Conservation (phyloP, 2,113 vertebrate genomes). For the Formicarius rufipectus region DNA sequence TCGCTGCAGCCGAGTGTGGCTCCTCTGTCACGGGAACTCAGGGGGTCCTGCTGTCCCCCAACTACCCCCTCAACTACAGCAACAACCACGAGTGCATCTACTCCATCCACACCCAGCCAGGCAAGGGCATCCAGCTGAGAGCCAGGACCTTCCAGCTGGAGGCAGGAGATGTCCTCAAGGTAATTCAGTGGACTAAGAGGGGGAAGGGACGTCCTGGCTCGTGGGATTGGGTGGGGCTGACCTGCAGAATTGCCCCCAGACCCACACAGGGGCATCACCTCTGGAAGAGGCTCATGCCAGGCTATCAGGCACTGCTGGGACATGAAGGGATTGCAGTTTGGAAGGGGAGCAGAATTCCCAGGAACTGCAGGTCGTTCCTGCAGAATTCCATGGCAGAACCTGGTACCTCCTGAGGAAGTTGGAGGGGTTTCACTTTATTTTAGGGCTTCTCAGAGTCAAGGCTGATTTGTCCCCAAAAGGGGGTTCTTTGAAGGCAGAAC, state of each 20-base stretch:
- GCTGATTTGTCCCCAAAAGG: background rate
- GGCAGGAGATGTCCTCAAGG: slow-evolving; percentile 91
- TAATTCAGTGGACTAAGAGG: slow-evolving; percentile 49
- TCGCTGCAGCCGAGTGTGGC: slow-evolving; percentile 90
- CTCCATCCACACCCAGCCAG: slow-evolving; percentile 96
- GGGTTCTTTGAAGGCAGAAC: background rate
- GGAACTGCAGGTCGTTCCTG: slow-evolving; percentile 7
- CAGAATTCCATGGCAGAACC: too few relatives aligned
- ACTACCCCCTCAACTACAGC: slow-evolving; percentile 94
- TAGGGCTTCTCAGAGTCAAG: background rate
- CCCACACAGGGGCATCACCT: background rate
- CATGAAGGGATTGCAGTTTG: rapidly evolving
- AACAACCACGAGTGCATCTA: slow-evolving; percentile 99
- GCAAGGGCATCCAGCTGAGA: slow-evolving; percentile 94
- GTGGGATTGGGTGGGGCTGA: background rate
- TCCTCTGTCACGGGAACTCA: slow-evolving; percentile 95
- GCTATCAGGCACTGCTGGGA: background rate
- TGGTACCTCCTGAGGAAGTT: background rate
- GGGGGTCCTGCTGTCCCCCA: slow-evolving; percentile 94
- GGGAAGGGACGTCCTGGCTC: background rate
- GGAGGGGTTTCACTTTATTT: background rate
- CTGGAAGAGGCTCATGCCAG: background rate
- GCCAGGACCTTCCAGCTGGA: slow-evolving; percentile 90
- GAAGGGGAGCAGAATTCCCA: background rate
- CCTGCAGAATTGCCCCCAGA: background rate